Conservation (phyloP, 2,888 invertebrate species). For the Oscheius sp. region DNA sequence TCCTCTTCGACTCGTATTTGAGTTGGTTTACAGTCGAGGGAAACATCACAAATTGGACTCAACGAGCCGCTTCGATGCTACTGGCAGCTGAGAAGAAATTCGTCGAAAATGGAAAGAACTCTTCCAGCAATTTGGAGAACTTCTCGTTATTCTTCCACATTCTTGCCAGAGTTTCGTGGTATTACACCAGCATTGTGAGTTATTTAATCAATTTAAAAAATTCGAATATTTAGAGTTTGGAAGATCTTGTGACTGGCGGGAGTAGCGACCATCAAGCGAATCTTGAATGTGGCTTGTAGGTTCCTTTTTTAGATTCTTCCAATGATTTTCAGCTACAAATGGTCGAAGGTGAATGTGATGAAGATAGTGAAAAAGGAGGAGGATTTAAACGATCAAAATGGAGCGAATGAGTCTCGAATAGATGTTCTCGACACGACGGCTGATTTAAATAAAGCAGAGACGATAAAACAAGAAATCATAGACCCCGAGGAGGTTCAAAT, state of each 20-base stretch:
- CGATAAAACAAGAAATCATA: background rate
- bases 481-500: slow-evolving; percentile 1
- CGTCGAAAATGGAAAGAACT: background rate
- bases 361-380: slow-evolving; percentile 6
- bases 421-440: background rate
- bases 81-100: background rate
- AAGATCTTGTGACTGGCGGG: background rate
- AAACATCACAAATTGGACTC: background rate
- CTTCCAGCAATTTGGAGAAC: background rate
- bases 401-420: background rate
- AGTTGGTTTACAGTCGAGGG: slow-evolving; percentile 8
- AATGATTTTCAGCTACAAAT: slow-evolving; percentile 10
- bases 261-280: background rate
- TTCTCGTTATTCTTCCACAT: background rate
- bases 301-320: background rate
- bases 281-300: slow-evolving; percentile 2
- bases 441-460: background rate
- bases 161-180: slow-evolving; percentile 10
- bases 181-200: background rate
- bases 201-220: background rate
- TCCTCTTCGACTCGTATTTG: slow-evolving; percentile 10
- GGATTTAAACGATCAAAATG: background rate
- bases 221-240: background rate
- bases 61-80: background rate
- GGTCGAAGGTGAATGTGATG: slow-evolving; percentile 4